Base-by-base conservation (phyloP, 2,797 vertebrate species). In the Pangasius djambal region DNA sequence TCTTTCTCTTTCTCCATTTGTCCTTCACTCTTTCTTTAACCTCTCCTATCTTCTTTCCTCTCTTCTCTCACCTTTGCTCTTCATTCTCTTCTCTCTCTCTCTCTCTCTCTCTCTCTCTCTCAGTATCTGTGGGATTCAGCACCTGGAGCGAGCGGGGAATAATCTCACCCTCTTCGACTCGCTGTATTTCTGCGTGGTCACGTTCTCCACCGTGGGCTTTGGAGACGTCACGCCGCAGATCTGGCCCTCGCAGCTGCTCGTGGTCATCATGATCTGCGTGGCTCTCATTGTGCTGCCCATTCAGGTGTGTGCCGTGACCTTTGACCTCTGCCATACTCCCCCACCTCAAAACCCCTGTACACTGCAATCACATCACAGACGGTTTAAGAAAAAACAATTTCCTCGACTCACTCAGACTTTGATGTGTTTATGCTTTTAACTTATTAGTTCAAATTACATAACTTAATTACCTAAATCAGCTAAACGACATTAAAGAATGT, bases 251-350 rank as follows among this genome's bases (percentile, higher is more conserved):
- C 96, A 97, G 93, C 96, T 97, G 16, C 94, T 97, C 91, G 97
- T 97, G 89, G 97, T 97, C 92, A 96, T 97, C 93, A 97, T 97
- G 97, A 97, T 97, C 91, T 97, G 96, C 10, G 97, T 97, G 90
- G 97, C 97, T 0, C 96, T 97, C 90, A 97, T 97, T 2, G 97
- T 97, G 78, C 95, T 97, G 91, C 97, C 97, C 88, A 97, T 97
- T 81, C 97, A 97, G 96, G 97, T 97, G 65, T 92, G 93, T 89
- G 13, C 3, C 10, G 1, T 78, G 28, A 84, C 59, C 25, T 44
- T 31, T 75, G 44, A 25, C 70, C 48, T 31, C 31, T 74, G 18
- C 15, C 82, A 22, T 2, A n/a, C 4, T 2, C 28, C 34, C 10
- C 4, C 48, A 44, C 18, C 78, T 6, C 78, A 22, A 4, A 40